These are phyloP conservation scores for Manduca sexta DNA, from an alignment of 1,140 invertebrate genomes.

Conservation along the genomic window DNA sequence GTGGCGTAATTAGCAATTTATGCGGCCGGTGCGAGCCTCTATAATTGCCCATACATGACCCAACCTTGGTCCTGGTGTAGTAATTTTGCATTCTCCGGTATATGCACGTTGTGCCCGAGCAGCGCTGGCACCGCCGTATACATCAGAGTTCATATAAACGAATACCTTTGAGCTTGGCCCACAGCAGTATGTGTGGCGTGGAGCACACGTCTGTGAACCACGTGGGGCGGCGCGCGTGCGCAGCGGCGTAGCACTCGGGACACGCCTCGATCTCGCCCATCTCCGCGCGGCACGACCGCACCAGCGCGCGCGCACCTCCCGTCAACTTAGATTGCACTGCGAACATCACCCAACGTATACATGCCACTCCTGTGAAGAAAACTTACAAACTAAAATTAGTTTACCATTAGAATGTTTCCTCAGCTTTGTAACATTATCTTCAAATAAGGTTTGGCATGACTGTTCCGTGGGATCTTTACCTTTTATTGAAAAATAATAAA, in stretches of 20 bases:
- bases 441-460: too few relatives aligned
- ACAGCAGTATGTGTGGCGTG: conserved; percentile 89
- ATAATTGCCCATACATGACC: too few relatives aligned
- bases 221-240: conserved; percentile 84
- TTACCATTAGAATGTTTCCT: too few relatives aligned
- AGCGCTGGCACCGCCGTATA: not conserved
- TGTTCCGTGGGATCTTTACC: too few relatives aligned
- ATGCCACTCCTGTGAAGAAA: not conserved
- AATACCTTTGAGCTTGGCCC: conserved; percentile 93
- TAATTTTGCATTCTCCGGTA: too few relatives aligned
- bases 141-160: not conserved
- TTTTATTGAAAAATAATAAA: too few relatives aligned
- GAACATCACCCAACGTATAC: conserved; percentile 8
- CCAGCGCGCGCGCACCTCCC: conserved; percentile 82
- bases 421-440: too few relatives aligned
- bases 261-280: conserved; percentile 95
- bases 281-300: conserved; percentile 89
- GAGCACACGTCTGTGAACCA: conserved; percentile 95
- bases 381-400: too few relatives aligned
- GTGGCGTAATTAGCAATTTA: too few relatives aligned
- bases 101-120: too few relatives aligned
- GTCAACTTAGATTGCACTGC: conserved; percentile 85
- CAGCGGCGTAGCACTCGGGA: conserved; percentile 91
- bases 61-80: too few relatives aligned
- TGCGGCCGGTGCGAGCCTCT: too few relatives aligned